phyloP scores from a whole-genome alignment of 2,797 vertebrate genomes.

The Tarsius wallacei region DNA sequence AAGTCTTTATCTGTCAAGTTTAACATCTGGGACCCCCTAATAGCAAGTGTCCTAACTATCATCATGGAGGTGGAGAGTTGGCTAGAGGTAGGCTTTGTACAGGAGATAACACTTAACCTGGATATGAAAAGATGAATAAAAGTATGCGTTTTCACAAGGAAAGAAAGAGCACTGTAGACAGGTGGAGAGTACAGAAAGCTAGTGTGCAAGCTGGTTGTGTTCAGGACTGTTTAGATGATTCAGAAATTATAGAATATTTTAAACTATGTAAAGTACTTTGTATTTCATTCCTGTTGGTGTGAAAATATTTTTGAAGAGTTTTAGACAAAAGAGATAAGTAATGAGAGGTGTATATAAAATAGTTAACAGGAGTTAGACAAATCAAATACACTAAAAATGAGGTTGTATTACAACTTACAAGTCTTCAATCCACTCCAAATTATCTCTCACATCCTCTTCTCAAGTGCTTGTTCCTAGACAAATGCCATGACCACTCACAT shows the following conservation, averaged over 20 bases:
- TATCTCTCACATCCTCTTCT: not conserved
- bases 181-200: not conserved
- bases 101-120: not conserved
- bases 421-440: not conserved
- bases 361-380: not conserved
- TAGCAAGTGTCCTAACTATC: not conserved
- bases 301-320: not conserved
- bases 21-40: not conserved
- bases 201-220: not conserved
- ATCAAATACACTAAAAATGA: not conserved
- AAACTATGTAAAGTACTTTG: not conserved
- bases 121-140: conserved; percentile 15
- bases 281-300: not conserved
- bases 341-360: not conserved
- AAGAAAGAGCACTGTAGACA: not conserved
- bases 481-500: not conserved
- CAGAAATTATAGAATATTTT: not conserved
- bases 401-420: not conserved
- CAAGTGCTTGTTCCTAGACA: not conserved
- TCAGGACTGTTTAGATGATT: not conserved
- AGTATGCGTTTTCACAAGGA: not conserved
- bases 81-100: not conserved
- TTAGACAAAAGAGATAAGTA: not conserved
- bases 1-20: not conserved
- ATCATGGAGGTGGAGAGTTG: not conserved